A percentile compares a stretch with the other conserved stretches of the same genome.
Conservation (phyloP, 2,113 vertebrate genomes). For the Grallaria varia region DNA sequence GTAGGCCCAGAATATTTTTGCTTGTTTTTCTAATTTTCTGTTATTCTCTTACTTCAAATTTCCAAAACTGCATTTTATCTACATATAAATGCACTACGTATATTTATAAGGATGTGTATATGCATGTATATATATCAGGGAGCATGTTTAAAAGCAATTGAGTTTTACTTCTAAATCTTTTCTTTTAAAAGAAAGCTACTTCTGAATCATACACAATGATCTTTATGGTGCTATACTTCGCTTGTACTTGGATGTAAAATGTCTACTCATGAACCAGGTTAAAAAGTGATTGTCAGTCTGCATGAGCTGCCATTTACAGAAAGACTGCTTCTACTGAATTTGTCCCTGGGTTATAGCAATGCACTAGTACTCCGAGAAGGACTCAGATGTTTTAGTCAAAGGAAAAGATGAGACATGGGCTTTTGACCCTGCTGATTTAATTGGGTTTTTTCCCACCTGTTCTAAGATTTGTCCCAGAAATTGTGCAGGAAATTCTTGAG, state of each 20-base stretch:
- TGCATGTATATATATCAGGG: neutral
- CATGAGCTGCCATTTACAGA: neutral
- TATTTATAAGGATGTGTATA: neutral
- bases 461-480: neutral
- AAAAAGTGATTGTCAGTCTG: neutral
- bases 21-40: neutral
- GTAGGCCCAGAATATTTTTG: neutral
- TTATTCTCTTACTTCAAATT: neutral
- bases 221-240: neutral
- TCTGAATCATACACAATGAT: neutral
- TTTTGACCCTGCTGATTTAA: neutral
- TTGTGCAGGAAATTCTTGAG: neutral
- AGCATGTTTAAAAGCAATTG: neutral
- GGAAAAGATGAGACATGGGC: neutral
- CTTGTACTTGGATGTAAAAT: neutral
- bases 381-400: neutral
- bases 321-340: neutral
- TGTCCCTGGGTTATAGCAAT: neutral
- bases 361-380: neutral
- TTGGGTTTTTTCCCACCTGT: accelerated
- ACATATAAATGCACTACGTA: neutral
- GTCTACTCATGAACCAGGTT: neutral
- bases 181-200: neutral
- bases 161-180: neutral
- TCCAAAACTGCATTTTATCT: neutral